Percentiles rank a stretch among this genome's conserved stretches.
phyloP scores from a whole-genome alignment of 2,888 invertebrate species.

The Harmothoe impar region DNA sequence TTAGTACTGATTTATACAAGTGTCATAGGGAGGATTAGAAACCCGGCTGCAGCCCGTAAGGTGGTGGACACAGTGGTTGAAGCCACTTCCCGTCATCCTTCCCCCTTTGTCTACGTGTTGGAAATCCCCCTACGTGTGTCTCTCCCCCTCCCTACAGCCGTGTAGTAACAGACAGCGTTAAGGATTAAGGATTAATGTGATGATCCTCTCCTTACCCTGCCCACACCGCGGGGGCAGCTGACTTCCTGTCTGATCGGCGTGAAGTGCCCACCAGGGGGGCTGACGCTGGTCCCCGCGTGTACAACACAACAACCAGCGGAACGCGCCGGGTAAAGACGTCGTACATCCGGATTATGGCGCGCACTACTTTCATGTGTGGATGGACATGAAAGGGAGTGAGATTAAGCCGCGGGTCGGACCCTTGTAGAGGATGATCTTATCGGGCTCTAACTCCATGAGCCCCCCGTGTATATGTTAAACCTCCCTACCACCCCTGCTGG shows the following conservation, averaged over 20 bases:
- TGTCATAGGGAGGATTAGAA: no score
- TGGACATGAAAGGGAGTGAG: conserved; percentile 12
- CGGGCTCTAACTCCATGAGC: not conserved
- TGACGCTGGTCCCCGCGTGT: not conserved
- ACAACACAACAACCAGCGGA: not conserved
- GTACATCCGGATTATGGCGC: conserved; percentile 23
- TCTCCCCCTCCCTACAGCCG: not conserved
- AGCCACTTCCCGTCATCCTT: not conserved
- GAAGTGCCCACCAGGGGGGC: not conserved
- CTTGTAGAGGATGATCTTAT: conserved; percentile 6
- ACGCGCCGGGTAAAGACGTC: not conserved
- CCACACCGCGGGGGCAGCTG: not conserved
- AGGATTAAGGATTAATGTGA: not conserved
- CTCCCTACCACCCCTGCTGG: conserved; percentile 2
- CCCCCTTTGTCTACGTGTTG: no score
- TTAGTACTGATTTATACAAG: no score
- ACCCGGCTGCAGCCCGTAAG: no score
- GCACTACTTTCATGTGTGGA: conserved; percentile 31
- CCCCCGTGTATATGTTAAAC: not conserved
- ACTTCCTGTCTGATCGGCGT: not conserved
- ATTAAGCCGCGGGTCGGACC: not conserved
- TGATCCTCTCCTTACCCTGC: not conserved
- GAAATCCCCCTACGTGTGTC: not conserved
- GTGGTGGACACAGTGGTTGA: not conserved
- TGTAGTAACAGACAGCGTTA: not conserved